A percentile compares a stretch with the other conserved stretches of the same genome.
These are phyloP conservation scores for Brachynemurus nebulosus DNA, from an alignment of 2,888 invertebrate species.

Conservation along the genomic window DNA sequence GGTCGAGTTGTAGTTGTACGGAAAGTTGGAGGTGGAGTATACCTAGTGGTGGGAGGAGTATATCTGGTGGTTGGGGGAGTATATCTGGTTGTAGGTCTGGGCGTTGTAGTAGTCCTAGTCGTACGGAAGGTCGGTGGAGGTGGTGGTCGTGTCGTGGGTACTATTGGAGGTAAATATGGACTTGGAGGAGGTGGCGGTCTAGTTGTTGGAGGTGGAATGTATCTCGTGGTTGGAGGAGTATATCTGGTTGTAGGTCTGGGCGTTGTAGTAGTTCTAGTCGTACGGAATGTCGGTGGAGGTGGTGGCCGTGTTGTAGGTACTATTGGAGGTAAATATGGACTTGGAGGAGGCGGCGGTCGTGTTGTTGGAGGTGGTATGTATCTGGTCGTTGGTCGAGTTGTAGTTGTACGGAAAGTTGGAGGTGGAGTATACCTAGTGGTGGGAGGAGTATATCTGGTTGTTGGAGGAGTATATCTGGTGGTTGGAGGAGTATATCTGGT, in stretches of 20 bases:
- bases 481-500: too few species aligned
- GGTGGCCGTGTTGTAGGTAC: neutral
- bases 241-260: neutral
- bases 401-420: neutral
- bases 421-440: neutral
- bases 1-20: conserved; percentile 1
- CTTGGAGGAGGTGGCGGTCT: neutral
- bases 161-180: neutral
- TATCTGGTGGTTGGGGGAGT: too few species aligned
- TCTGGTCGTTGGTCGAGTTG: neutral
- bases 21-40: neutral
- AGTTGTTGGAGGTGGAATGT: conserved; percentile 1
- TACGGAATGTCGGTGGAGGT: neutral
- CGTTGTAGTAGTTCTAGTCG: neutral
- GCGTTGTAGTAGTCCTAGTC: neutral
- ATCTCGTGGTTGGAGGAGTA: too few species aligned
- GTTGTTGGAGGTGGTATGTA: neutral
- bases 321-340: neutral
- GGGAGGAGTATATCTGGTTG: too few species aligned
- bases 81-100: conserved; percentile 2
- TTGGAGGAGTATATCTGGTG: too few species aligned
- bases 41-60: too few species aligned
- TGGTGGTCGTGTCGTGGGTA: neutral
- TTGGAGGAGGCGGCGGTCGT: neutral
- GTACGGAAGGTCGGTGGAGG: neutral